Conservation (phyloP, 2,888 invertebrate genomes). For the Drosophila flavopinicola region DNA sequence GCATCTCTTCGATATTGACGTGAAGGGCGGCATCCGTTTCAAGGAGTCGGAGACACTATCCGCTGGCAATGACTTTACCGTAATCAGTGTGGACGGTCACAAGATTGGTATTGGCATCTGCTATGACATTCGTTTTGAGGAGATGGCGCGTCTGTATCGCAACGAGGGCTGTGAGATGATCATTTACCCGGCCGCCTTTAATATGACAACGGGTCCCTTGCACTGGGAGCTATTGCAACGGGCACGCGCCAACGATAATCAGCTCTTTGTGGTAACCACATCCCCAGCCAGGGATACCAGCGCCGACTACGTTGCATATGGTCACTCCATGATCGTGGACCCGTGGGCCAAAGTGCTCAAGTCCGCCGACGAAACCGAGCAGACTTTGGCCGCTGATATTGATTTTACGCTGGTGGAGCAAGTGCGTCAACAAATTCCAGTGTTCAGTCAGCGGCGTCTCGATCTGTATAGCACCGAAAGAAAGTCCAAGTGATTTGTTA, state of each 20-base stretch:
- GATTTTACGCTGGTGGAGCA: constrained; percentile 90
- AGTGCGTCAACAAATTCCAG: constrained; percentile 93
- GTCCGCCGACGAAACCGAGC: constrained; percentile 85
- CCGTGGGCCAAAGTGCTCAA: constrained; percentile 91
- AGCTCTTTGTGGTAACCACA: constrained; percentile 93
- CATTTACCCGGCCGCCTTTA: constrained; percentile 97
- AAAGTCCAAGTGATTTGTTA: constrained; percentile 32
- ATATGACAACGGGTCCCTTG: constrained; percentile 96
- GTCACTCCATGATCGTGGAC: constrained; percentile 92
- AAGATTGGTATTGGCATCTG: constrained; percentile 97
- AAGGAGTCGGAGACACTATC: constrained; percentile 94
- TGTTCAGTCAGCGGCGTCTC: constrained; percentile 89
- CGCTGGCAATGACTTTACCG: constrained; percentile 90
- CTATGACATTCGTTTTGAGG: constrained; percentile 96
- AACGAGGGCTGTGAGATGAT: constrained; percentile 91
- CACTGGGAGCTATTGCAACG: constrained; percentile 96
- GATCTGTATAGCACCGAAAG: constrained; percentile 87
- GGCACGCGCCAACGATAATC: constrained; percentile 94
- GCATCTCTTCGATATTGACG: constrained; percentile 98
- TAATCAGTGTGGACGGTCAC: constrained; percentile 88
- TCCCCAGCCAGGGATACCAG: constrained; percentile 93
- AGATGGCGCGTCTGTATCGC: constrained; percentile 91
- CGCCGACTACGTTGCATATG: constrained; percentile 95
- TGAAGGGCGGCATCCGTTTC: constrained; percentile 96
- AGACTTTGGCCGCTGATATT: constrained; percentile 88